Evolutionary conservation across 1,140 invertebrate species (phyloP), one percentile per base, ranked within the genome.

Genomic region (Conopomorpha cramerella): DNA sequence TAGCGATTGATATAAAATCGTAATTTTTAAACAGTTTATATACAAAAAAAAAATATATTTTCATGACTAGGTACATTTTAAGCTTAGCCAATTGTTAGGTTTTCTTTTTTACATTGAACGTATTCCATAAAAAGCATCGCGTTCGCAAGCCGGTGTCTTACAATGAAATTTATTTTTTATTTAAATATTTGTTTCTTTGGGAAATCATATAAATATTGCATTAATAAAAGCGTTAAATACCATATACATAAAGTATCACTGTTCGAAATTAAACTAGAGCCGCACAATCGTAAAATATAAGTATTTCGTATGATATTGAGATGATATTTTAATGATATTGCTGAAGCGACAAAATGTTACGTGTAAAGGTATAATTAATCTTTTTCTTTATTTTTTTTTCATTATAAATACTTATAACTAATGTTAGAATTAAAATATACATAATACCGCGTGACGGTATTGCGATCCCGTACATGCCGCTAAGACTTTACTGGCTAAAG

Each of bases 401-500:
- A 62, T 66, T 59, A 66, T 59, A 63, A 56, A 63, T 49, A 45
- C 25, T 44, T 64, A 58, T 40, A 43, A 49, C 55, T 57, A 63
- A 48, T 50, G 55, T 48, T 51, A 53, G 34, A 10, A 8, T 28
- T 34, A 39, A 23, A 6, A 23, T 23, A 23, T 10, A 23, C 10
- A 23, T 10, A 23, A 4, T 23, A 23, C 4, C 10, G 10, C 4
- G 19, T 10, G 10, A 6, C 10, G 4, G 4, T 7, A 11, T 11
- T 47, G 37, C 38, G 43, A 55, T 53, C 39, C 34, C 27, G 65
- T 61, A 68, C 67, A 62, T 72, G 64, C 59, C 59, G 38, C 39
- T 44, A 56, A 70, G 71, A 71, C 71, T 76, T 76, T 76, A 76
- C 54, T 43, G 46, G 38, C 49, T 66, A 76, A 76, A 76, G 71